phyloP scores from a whole-genome alignment of 2,113 vertebrate genomes.

The Catharus bicknelli region DNA sequence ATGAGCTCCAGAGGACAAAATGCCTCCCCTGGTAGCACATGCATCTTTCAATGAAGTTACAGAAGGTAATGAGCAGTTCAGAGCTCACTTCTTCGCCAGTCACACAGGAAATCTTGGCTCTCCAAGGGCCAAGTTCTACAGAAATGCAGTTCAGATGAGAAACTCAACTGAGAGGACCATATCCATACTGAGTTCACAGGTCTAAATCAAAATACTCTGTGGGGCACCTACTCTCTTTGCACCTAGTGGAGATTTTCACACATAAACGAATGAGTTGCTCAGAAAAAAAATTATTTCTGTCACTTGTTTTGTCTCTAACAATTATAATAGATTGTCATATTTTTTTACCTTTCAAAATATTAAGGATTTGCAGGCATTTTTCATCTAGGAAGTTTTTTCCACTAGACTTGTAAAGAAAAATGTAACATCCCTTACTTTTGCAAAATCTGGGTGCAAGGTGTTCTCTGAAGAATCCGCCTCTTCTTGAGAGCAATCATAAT shows the following conservation, averaged over 20 bases:
- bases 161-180: background rate
- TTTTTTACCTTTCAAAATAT: background rate
- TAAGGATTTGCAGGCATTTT: background rate
- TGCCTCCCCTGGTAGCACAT: background rate
- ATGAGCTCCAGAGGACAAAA: background rate
- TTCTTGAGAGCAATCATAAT: constrained; percentile 79
- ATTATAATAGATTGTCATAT: background rate
- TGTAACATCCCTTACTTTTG: constrained; percentile 80
- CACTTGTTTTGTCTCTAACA: background rate
- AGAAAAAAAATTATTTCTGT: background rate
- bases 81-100: background rate
- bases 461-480: constrained; percentile 85
- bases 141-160: background rate
- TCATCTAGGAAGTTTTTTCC: background rate
- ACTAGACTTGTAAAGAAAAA: background rate
- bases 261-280: background rate
- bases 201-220: background rate
- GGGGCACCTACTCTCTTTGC: background rate
- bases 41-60: background rate
- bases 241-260: background rate
- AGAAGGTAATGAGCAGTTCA: background rate
- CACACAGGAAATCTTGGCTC: background rate
- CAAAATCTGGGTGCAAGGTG: constrained; percentile 87
- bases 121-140: background rate
- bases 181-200: background rate